phyloP scores from a whole-genome alignment of 2,888 invertebrate species.

The Lepidocyrtoides sp. region DNA sequence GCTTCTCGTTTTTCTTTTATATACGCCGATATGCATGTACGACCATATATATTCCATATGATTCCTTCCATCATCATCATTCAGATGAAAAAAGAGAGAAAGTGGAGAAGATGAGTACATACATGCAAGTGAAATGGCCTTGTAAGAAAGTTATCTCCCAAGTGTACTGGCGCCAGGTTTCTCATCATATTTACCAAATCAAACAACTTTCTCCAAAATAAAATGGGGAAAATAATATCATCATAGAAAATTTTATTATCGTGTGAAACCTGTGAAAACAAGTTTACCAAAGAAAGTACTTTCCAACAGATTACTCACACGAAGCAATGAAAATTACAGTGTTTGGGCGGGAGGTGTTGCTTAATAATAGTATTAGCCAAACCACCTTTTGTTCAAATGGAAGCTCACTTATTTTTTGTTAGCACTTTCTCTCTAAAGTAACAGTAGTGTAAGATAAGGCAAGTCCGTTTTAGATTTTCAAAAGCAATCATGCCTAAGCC shows the following conservation, averaged over 20 bases:
- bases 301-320: background rate
- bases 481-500: conserved; percentile 53
- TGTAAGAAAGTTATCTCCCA: conserved; percentile 62
- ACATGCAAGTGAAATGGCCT: conserved; percentile 55
- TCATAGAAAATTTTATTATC: background rate
- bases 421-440: background rate
- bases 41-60: conserved; percentile 46
- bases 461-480: too few relatives aligned
- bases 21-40: background rate
- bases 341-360: background rate
- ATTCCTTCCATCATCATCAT: conserved; percentile 38
- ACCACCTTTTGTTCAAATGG: background rate
- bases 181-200: conserved; percentile 8
- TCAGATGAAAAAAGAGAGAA: conserved; percentile 24
- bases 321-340: background rate
- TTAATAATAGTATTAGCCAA: background rate
- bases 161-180: conserved; percentile 70
- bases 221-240: background rate
- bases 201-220: background rate
- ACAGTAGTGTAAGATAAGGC: too few relatives aligned
- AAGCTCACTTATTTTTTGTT: background rate
- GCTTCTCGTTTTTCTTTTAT: background rate
- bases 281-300: background rate
- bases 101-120: conserved; percentile 46
- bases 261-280: background rate